Conservation (phyloP, 2,888 invertebrate species). For the Epinotia ramella region DNA sequence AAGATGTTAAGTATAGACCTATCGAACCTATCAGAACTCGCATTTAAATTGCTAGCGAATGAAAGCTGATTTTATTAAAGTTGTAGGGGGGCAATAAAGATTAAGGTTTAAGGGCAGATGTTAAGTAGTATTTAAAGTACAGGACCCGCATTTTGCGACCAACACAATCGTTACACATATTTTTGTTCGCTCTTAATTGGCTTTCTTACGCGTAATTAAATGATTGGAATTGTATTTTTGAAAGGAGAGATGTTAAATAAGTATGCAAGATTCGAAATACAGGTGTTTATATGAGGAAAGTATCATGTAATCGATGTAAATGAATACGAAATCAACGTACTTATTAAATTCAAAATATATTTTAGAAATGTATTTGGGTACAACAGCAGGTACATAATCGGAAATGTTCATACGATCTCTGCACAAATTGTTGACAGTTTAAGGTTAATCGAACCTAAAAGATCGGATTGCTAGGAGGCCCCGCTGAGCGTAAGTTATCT, state of each 20-base stretch:
- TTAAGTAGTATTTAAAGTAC: no score
- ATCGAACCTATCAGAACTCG: constrained; percentile 35
- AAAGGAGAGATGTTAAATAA: no score
- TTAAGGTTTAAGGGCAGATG: not conserved
- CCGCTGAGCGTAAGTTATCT: constrained; percentile 37
- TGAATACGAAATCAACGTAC: no score
- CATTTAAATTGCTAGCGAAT: not conserved
- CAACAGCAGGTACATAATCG: not conserved
- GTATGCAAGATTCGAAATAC: no score
- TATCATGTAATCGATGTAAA: no score
- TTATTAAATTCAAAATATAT: not conserved
- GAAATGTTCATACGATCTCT: not conserved
- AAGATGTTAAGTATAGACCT: constrained; percentile 63
- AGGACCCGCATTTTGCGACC: no score
- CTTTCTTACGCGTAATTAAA: not conserved
- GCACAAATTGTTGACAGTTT: not conserved
- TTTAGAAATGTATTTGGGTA: not conserved
- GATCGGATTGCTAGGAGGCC: not conserved
- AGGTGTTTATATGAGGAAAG: no score
- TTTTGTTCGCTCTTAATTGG: not conserved
- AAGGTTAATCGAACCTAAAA: constrained; percentile 4
- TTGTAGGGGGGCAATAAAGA: not conserved
- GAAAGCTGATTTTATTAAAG: constrained; percentile 4
- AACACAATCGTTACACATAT: no score
- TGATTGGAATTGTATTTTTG: no score